Evolutionary conservation across 2,797 vertebrate species (phyloP).

Genomic region (Falco berigora): DNA sequence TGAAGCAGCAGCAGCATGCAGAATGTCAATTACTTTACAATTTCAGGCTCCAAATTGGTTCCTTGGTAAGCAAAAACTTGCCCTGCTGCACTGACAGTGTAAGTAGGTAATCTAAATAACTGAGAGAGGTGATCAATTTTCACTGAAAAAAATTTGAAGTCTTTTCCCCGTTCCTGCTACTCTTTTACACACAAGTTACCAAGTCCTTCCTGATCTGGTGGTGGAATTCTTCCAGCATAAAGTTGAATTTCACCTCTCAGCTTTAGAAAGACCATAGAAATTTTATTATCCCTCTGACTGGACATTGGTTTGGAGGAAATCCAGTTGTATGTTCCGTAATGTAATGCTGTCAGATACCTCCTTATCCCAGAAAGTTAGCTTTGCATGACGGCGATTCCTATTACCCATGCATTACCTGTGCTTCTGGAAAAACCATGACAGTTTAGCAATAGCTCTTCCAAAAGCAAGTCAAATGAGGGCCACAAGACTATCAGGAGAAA

Average conservation of each 20-base stretch:
- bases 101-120: neutral
- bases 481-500: neutral
- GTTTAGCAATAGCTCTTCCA: neutral
- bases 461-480: neutral
- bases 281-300: neutral
- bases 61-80: neutral
- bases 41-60: constrained; percentile 1
- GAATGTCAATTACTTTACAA: neutral
- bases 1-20: neutral
- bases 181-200: neutral
- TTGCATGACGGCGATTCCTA: neutral
- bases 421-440: neutral
- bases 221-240: neutral
- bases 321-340: neutral
- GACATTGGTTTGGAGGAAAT: neutral
- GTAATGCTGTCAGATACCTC: neutral
- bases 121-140: neutral
- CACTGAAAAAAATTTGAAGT: neutral
- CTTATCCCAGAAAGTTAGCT: neutral
- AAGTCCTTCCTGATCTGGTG: neutral
- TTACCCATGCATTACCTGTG: neutral
- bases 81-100: neutral
- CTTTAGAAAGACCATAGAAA: neutral
- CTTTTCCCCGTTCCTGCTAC: neutral
- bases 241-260: neutral